phyloP scores from a whole-genome alignment of 2,113 vertebrate species.

The Prionailurus viverrinus region DNA sequence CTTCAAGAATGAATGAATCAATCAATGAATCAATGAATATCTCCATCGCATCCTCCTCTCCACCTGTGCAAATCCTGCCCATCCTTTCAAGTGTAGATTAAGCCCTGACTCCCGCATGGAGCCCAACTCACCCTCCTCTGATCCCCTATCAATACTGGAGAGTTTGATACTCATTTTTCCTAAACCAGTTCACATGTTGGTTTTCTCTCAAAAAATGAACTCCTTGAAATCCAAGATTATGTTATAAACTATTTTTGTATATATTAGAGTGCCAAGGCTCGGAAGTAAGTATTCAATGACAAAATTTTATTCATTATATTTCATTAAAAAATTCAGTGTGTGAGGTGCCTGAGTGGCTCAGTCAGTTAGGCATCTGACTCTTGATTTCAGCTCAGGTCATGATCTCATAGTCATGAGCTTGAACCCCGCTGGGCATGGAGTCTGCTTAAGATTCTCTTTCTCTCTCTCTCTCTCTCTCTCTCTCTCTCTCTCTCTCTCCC shows the following conservation, averaged over 20 bases:
- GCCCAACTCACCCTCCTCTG: neutral
- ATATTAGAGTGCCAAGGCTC: conserved; percentile 15
- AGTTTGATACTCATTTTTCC: conserved; percentile 21
- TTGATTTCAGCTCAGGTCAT: too few relatives aligned
- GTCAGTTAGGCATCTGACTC: too few relatives aligned
- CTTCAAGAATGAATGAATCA: neutral
- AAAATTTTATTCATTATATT: conserved; percentile 43
- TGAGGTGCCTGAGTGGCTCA: too few relatives aligned
- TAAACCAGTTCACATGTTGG: conserved; percentile 35
- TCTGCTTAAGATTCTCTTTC: too few relatives aligned
- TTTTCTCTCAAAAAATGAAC: conserved; percentile 43
- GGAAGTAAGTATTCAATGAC: conserved; percentile 15
- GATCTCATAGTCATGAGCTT: too few relatives aligned
- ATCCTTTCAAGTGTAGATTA: conserved; percentile 39
- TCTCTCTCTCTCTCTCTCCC: too few relatives aligned
- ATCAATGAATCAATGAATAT: neutral
- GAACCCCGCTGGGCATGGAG: too few relatives aligned
- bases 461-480: too few relatives aligned
- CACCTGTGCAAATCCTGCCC: neutral
- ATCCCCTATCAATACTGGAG: neutral
- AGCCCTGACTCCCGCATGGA: neutral
- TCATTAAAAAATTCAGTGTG: neutral
- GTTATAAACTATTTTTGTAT: conserved; percentile 15
- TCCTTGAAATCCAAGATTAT: conserved; percentile 17
- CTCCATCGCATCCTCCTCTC: neutral